These are phyloP conservation scores for Tylochromis polylepis DNA, from an alignment of 2,113 vertebrate genomes.

Conservation along the genomic window DNA sequence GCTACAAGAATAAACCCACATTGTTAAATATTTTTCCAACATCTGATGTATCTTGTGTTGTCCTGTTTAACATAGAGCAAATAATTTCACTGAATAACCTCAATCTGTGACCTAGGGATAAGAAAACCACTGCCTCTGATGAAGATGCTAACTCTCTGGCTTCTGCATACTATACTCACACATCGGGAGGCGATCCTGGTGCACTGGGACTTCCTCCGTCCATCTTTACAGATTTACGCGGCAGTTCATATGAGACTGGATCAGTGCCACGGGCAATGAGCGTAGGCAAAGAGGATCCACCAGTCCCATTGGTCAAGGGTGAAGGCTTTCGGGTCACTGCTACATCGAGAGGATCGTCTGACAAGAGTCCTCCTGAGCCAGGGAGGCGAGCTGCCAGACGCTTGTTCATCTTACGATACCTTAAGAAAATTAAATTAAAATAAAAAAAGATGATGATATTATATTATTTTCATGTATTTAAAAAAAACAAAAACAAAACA, in stretches of 20 bases:
- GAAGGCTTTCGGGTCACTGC: conserved; percentile 81
- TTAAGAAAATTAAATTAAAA: conserved; percentile 38
- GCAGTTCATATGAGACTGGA: conserved; percentile 77
- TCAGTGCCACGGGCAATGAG: conserved; percentile 91
- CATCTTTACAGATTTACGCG: conserved; percentile 86
- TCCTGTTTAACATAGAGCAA: not conserved
- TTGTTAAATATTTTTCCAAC: not conserved
- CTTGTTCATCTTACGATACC: conserved; percentile 98
- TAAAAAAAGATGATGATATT: not conserved
- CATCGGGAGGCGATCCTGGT: conserved; percentile 91
- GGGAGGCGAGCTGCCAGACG: conserved; percentile 87
- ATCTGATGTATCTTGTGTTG: not conserved
- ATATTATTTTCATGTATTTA: conserved; percentile 39
- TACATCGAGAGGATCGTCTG: conserved; percentile 85
- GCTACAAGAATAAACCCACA: conserved; percentile 55
- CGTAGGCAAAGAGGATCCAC: conserved; percentile 78
- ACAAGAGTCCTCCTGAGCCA: conserved; percentile 77
- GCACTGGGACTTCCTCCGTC: conserved; percentile 85
- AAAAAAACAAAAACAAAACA: too few relatives aligned
- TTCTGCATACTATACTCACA: conserved; percentile 68
- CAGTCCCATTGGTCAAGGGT: conserved; percentile 86
- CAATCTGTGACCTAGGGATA: not conserved
- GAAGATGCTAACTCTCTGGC: not conserved
- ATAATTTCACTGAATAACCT: not conserved
- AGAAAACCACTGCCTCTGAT: not conserved